Conservation (phyloP, 1,140 invertebrate genomes). For the Drosophila insularis region DNA sequence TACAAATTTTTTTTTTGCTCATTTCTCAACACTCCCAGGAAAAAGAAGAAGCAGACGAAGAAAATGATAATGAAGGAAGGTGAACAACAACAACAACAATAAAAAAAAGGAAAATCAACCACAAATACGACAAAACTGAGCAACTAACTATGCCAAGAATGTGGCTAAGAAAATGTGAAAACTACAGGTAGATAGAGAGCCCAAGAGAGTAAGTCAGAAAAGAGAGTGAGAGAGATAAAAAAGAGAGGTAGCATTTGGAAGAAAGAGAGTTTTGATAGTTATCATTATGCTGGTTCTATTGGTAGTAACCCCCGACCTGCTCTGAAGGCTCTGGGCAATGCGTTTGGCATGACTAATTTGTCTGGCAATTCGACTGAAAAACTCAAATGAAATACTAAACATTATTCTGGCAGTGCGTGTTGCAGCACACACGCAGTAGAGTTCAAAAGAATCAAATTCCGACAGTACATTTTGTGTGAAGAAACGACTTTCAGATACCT, state of each 20-base stretch:
- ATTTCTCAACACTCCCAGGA: slow-evolving; percentile 40
- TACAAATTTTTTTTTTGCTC: slow-evolving; percentile 43
- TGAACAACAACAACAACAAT: neutral
- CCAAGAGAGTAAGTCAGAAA: neutral
- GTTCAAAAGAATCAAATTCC: slow-evolving; percentile 7
- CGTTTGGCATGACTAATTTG: slow-evolving; percentile 74
- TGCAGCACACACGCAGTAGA: slow-evolving; percentile 35
- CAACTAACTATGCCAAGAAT: slow-evolving; percentile 49
- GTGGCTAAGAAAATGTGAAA: slow-evolving; percentile 45
- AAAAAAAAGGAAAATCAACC: slow-evolving; percentile 17
- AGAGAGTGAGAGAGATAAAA: slow-evolving; percentile 10
- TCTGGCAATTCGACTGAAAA: slow-evolving; percentile 50
- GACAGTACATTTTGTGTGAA: neutral
- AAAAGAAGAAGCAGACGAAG: neutral
- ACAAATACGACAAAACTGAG: slow-evolving; percentile 30
- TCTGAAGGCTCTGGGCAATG: slow-evolving; percentile 18
- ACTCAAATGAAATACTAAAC: slow-evolving; percentile 48
- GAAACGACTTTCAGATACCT: neutral
- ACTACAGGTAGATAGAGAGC: slow-evolving; percentile 40
- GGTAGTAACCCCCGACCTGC: slow-evolving; percentile 4
- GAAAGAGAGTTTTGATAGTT: slow-evolving; percentile 6
- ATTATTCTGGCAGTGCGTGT: slow-evolving; percentile 21
- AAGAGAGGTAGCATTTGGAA: slow-evolving; percentile 2
- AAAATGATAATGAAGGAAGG: neutral
- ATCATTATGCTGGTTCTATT: neutral